Evolutionary conservation across 2,797 vertebrate species (phyloP).

Genomic region (Ibycter americanus): DNA sequence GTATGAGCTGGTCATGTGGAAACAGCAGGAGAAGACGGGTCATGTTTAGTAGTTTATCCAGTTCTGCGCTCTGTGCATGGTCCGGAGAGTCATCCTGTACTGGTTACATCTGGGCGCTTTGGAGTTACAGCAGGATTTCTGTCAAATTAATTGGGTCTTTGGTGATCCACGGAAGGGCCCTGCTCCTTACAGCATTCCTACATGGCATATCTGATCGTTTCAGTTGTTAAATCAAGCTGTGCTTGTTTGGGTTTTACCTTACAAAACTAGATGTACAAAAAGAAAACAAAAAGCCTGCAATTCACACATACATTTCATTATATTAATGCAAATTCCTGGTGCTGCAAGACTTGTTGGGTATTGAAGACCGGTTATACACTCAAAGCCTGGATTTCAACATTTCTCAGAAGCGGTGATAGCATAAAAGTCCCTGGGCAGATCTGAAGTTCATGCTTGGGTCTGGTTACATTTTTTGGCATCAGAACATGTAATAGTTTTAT

Average conservation of each 20-base stretch:
- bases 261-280: background rate
- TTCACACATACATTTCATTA: constrained; percentile 19
- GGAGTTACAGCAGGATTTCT: background rate
- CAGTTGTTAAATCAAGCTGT: background rate
- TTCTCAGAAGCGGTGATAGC: constrained; percentile 37
- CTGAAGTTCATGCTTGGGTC: constrained; percentile 57
- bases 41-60: background rate
- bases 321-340: constrained; percentile 21
- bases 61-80: background rate
- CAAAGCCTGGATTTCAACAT: constrained; percentile 38
- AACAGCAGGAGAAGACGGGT: background rate
- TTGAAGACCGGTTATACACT: background rate
- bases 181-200: background rate
- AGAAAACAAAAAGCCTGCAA: background rate
- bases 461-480: constrained; percentile 66
- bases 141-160: background rate
- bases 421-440: constrained; percentile 42
- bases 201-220: background rate
- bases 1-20: background rate
- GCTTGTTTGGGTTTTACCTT: background rate
- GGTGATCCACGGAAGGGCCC: fast-evolving
- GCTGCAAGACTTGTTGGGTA: background rate
- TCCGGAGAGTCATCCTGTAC: background rate
- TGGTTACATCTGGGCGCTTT: background rate
- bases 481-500: constrained; percentile 43